A percentile compares a stretch with the other conserved stretches of the same genome.
Conservation (phyloP, 2,888 invertebrate genomes). For the Athalia circularis region DNA sequence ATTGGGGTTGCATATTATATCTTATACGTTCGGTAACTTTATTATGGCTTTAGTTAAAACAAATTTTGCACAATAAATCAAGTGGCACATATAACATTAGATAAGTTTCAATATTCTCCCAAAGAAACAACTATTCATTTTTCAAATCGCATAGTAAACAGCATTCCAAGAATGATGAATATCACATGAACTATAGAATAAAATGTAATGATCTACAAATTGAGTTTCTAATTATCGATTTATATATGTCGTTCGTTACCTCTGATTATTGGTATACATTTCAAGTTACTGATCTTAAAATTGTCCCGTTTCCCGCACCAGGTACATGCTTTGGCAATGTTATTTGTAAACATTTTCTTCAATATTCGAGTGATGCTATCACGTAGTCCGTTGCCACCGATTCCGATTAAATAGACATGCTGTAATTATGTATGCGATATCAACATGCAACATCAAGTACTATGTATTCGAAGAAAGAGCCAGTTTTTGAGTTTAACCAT, state of each 20-base stretch:
- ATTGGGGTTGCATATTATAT: constrained; percentile 13
- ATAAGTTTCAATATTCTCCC: background rate
- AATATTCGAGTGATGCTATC: constrained; percentile 24
- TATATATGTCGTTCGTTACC: constrained; percentile 15
- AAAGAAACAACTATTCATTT: background rate
- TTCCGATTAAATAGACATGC: constrained; percentile 13
- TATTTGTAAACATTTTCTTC: constrained; percentile 10
- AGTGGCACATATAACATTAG: background rate
- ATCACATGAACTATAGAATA: constrained; percentile 6
- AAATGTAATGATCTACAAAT: background rate
- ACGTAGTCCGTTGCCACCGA: background rate
- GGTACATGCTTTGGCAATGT: constrained; percentile 15
- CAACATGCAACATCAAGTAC: constrained; percentile 14
- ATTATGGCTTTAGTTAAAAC: background rate
- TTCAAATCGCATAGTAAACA: constrained; percentile 7
- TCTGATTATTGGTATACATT: background rate
- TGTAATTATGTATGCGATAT: constrained; percentile 17
- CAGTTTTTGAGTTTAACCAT: constrained; percentile 5
- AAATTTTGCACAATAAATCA: background rate
- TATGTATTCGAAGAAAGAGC: background rate
- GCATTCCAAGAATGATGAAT: constrained; percentile 9
- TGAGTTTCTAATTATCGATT: constrained; percentile 1
- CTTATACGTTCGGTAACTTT: background rate
- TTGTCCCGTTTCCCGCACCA: constrained; percentile 10
- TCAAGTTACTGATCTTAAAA: background rate